Evolutionary conservation across 1,140 invertebrate species (phyloP), one percentile per base, ranked within the genome.

Genomic region (Drosophila lacteicornis): DNA sequence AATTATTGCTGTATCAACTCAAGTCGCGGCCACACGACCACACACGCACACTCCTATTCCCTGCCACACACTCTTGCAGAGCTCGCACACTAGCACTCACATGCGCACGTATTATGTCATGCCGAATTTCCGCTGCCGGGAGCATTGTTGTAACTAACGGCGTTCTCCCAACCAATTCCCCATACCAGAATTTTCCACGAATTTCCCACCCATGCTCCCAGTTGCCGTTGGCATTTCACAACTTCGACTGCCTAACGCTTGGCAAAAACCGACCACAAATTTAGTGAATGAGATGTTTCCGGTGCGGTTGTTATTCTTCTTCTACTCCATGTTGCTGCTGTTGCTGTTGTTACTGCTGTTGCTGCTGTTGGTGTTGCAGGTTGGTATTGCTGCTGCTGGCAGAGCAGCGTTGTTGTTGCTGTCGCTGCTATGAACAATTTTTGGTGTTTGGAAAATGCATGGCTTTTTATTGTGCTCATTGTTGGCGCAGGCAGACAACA

Each of bases 1-100:
- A 91, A 91, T 91, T 91, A 91, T 91, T 91, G 88, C 88, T 91
- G 88, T 87, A 91, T 88, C 79, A 90, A 91, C 86, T 91, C 86
- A 90, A 91, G 82, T 91, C 86, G 86, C 86, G 85, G 82, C 74
- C 59, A 81, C 63, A 67, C 50, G 30, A 38, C 50, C 76, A 63
- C 65, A 57, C 58, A 27, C 51, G 36, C 53, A 71, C 60, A 75
- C 46, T 80, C 62, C 58, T 46, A 73, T 61, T 62, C 53, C 55
- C 9, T 17, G 33, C 51, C 38, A 49, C 50, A 47, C 75, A 70
- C 63, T 60, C 33, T 30, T 30, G 30, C 30, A 9, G 22, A 25
- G 22, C 22, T 25, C 22, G 22, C 22, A 25, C 22, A 33, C 30
- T 33, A 8, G 33, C 67, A 67, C 81, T 67, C 80, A 66, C 81